Percentiles rank a stretch among this genome's conserved stretches.
phyloP scores from a whole-genome alignment of 2,113 vertebrate species.

The Desmodus rotundus region DNA sequence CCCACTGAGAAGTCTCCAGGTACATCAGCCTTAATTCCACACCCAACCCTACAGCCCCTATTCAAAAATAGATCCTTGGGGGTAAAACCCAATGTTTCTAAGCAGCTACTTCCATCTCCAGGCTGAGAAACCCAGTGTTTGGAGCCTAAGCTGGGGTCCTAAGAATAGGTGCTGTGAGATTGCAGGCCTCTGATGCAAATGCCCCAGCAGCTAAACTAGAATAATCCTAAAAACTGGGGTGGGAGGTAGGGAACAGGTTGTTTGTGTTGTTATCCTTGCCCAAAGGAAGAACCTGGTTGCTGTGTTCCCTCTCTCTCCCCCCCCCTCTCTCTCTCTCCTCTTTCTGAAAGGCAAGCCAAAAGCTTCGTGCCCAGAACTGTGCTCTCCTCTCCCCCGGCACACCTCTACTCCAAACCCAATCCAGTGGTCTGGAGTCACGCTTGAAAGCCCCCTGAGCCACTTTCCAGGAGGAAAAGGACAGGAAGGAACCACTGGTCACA shows the following conservation, averaged over 20 bases:
- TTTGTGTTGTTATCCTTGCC: neutral
- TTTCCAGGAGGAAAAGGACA: conserved; percentile 75
- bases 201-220: neutral
- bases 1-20: neutral
- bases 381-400: neutral
- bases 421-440: neutral
- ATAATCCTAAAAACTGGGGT: neutral
- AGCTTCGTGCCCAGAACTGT: neutral
- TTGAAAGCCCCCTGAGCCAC: neutral
- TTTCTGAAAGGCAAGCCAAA: neutral
- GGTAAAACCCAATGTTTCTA: neutral
- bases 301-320: neutral
- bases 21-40: neutral
- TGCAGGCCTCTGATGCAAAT: neutral
- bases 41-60: neutral
- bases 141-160: neutral
- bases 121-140: neutral
- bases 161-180: neutral
- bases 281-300: neutral
- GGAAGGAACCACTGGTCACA: conserved; percentile 77
- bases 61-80: neutral
- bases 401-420: neutral
- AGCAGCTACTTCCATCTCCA: neutral
- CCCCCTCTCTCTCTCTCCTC: accelerated
- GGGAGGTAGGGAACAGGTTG: neutral